phyloP scores from a whole-genome alignment of 2,797 vertebrate genomes.

The Sebastiscus tertius region DNA sequence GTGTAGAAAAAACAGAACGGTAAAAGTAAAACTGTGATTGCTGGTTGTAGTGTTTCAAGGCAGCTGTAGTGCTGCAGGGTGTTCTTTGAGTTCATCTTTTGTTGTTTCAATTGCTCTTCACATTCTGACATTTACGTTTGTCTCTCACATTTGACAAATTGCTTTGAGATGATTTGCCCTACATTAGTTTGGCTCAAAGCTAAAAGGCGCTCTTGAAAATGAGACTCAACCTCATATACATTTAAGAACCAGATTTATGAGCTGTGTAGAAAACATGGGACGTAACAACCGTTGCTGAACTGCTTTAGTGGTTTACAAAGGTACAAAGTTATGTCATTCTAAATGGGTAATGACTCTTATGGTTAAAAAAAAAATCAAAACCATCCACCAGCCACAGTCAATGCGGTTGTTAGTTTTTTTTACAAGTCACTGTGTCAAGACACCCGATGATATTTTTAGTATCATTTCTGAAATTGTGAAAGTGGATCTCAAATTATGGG shows the following conservation, averaged over 20 bases:
- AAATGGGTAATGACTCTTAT: background rate
- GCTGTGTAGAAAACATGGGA: background rate
- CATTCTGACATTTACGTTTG: background rate
- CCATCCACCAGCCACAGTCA: background rate
- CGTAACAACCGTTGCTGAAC: background rate
- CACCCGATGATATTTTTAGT: slow-evolving; percentile 15
- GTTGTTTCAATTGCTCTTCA: background rate
- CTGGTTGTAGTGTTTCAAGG: background rate
- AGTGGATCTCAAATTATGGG: slow-evolving; percentile 12
- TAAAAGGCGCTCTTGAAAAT: background rate
- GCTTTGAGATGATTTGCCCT: background rate
- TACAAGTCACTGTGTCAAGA: background rate
- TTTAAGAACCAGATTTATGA: background rate
- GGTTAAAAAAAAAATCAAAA: background rate
- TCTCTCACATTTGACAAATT: background rate
- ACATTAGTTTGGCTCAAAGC: background rate
- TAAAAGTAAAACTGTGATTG: background rate
- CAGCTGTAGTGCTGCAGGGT: background rate
- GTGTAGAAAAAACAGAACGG: background rate
- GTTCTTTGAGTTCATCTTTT: background rate
- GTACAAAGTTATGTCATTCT: background rate
- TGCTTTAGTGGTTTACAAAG: background rate
- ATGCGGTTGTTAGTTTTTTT: background rate
- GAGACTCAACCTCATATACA: background rate
- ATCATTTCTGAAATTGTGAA: slow-evolving; percentile 16